Base-by-base conservation (phyloP, 1,140 invertebrate genomes). In the Apis florea region DNA sequence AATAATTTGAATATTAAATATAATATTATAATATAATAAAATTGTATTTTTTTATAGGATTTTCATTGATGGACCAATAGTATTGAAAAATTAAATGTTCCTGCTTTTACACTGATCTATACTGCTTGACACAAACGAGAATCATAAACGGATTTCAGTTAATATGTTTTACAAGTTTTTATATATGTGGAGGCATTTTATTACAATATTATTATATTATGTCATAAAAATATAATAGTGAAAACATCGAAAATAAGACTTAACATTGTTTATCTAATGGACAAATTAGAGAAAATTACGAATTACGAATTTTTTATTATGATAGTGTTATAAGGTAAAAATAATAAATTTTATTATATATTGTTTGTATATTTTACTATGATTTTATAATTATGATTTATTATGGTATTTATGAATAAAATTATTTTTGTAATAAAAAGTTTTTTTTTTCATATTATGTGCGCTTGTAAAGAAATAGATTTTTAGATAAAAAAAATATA, bases 101-200 rank as follows among this genome's bases (percentile, higher is more conserved):
- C 64, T 47, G 40, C 64, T 58, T 69, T 69, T 47, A 67, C 54
- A 59, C 53, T 47, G 9, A 17, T 40, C 31, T 67, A 26, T 11
- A 19, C 10, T 9, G 47, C 19, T 73, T 72, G 58, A 66, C 53
- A 31, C 8, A 54, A 78, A 53, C 49, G 31, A 64, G 53, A 73
- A 54, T 75, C 31, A 24, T 74, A 80, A 80, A 80, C 71, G 79
- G 71, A 74, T 74, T 80, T 74, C 40, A 49, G 47, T 80, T 74
- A 72, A 26, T 56, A 63, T 74, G 19, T 67, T 80, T 31, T n/a
- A 67, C 17, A 24, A 31, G 21, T 8, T 80, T 74, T 4, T 9
- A 75, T 47, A 51, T 59, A 15, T 40, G 11, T 75, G 53, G 31
- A 40, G 31, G 15, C 53, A 13, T 59, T 81, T 40, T 21, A 53